These are phyloP conservation scores for Pycnomerus fuliginosus DNA, from an alignment of 2,888 invertebrate species.

Conservation along the genomic window DNA sequence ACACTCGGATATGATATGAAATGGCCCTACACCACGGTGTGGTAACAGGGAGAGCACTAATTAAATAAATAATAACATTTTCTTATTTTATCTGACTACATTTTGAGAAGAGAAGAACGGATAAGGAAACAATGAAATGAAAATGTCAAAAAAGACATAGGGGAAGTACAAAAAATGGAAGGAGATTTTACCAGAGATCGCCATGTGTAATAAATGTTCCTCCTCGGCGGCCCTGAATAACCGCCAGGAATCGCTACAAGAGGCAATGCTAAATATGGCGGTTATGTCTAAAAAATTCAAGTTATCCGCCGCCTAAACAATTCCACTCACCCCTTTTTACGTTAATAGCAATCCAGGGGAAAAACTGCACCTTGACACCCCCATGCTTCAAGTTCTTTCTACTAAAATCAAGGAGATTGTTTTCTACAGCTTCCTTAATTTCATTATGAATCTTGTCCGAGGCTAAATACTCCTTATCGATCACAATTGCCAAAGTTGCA, in stretches of 20 bases:
- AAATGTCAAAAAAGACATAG: background rate
- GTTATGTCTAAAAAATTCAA: conserved; percentile 60
- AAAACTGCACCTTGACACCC: conserved; percentile 68
- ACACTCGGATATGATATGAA: too few relatives aligned
- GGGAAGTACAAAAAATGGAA: too few relatives aligned
- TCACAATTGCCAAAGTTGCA: conserved; percentile 71
- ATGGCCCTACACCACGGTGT: too few relatives aligned
- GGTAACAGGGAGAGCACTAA: too few relatives aligned
- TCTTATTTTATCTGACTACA: too few relatives aligned
- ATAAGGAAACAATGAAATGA: background rate
- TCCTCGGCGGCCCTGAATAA: conserved; percentile 63
- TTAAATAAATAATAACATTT: too few relatives aligned
- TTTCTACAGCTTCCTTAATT: conserved; percentile 64
- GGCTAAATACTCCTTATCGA: conserved; percentile 68
- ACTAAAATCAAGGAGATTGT: conserved; percentile 53
- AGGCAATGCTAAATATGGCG: conserved; percentile 72
- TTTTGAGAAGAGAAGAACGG: too few relatives aligned
- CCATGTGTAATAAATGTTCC: conserved; percentile 68
- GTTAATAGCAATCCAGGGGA: conserved; percentile 67
- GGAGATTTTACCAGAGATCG: conserved; percentile 67
- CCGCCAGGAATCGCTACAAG: conserved; percentile 74
- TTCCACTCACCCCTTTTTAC: conserved; percentile 64
- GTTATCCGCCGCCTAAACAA: background rate
- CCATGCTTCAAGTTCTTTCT: conserved; percentile 67
- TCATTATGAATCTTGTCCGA: conserved; percentile 62